A percentile compares a stretch with the other conserved stretches of the same genome.
Conservation (phyloP, 2,797 vertebrate genomes). For the Carduelis carduelis region DNA sequence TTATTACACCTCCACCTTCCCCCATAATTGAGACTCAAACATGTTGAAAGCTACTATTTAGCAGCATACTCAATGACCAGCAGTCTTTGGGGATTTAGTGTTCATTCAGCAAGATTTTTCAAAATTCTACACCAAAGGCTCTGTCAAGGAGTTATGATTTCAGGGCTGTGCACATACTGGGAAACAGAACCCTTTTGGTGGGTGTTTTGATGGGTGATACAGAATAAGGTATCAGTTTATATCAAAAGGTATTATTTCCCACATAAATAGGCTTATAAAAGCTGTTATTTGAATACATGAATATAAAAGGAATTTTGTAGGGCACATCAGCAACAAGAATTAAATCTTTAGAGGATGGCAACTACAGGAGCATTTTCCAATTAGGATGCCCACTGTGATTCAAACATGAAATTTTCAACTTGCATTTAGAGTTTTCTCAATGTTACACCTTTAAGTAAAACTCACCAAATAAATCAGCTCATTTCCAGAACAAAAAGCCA, state of each 20-base stretch:
- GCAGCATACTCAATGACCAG: not conserved
- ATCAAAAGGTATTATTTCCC: not conserved
- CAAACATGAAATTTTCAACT: not conserved
- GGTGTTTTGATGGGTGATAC: not conserved
- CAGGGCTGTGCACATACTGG: not conserved
- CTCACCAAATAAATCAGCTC: not conserved
- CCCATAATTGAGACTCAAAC: not conserved
- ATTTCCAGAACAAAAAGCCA: not conserved
- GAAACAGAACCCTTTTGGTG: not conserved
- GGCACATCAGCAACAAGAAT: not conserved
- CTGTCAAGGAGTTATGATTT: not conserved
- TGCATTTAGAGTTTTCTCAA: constrained; percentile 7
- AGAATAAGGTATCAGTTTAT: not conserved
- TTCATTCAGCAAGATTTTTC: not conserved
- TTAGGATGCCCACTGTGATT: not conserved
- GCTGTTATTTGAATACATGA: not conserved
- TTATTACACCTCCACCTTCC: not conserved
- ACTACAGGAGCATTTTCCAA: not conserved
- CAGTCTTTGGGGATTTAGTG: not conserved
- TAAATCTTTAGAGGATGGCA: not conserved
- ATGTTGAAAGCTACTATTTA: not conserved
- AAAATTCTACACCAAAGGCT: not conserved
- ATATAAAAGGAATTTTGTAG: not conserved
- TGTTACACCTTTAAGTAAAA: not conserved
- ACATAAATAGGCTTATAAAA: not conserved